Percentiles rank a stretch among this genome's conserved stretches.
Conservation (phyloP, 2,797 vertebrate genomes). For the Darevskia mixta region DNA sequence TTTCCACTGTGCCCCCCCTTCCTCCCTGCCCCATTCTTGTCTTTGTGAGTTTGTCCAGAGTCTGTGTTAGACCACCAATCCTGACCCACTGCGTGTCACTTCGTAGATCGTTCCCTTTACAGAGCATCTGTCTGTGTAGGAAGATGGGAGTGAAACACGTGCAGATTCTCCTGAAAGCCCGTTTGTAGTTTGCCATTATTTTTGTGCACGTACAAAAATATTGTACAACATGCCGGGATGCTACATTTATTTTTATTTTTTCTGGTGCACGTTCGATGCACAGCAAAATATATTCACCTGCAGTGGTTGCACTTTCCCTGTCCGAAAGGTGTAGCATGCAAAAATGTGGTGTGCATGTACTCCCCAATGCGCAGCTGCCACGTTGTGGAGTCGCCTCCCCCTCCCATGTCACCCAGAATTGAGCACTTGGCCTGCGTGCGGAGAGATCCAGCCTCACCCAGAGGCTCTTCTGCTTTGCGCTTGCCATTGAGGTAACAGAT, state of each 20-base stretch:
- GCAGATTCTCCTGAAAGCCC: neutral
- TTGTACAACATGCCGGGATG: neutral
- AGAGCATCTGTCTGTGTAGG: neutral
- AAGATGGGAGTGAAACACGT: neutral
- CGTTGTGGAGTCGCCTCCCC: too few relatives aligned
- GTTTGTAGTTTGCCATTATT: neutral
- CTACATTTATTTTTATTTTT: neutral
- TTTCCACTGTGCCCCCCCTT: too few relatives aligned
- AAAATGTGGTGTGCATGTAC: too few relatives aligned
- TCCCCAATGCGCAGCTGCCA: neutral
- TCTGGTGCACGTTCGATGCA: neutral
- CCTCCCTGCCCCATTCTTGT: too few relatives aligned
- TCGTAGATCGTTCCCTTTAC: too few relatives aligned
- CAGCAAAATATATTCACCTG: too few relatives aligned
- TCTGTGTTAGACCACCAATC: neutral
- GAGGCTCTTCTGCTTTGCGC: neutral
- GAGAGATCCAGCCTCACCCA: neutral
- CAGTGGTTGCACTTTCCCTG: neutral
- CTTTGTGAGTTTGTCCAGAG: neutral
- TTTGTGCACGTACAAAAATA: neutral
- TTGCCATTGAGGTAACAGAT: constrained; percentile 27
- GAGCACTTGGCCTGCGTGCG: neutral
- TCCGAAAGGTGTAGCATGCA: neutral
- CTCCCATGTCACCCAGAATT: neutral
- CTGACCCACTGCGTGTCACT: rapidly evolving